Conservation (phyloP, 2,888 invertebrate species). For the Muschampia plurimacula region DNA sequence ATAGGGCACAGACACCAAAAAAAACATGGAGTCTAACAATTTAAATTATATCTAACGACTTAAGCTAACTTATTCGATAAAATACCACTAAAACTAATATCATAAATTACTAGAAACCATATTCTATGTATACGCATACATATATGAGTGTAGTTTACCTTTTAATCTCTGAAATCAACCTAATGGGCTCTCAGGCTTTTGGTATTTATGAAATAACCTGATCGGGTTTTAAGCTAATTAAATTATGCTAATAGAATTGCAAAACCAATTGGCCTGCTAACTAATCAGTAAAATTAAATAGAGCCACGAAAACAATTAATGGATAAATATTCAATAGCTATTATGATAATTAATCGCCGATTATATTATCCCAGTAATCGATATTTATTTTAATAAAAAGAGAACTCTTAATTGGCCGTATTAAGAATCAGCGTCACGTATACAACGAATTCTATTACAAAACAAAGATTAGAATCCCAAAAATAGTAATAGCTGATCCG, state of each 20-base stretch:
- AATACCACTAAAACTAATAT: too few species aligned
- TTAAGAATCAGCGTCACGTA: not conserved
- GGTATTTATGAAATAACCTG: constrained; percentile 7
- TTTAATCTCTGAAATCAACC: not conserved
- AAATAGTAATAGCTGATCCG: constrained; percentile 15
- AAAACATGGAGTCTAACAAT: too few species aligned
- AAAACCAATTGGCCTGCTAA: not conserved
- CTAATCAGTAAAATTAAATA: constrained; percentile 10
- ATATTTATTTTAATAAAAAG: not conserved
- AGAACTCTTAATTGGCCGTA: not conserved
- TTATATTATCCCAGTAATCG: not conserved
- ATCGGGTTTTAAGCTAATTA: constrained; percentile 12
- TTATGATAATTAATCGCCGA: not conserved
- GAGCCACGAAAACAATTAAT: not conserved
- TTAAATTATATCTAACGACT: too few species aligned
- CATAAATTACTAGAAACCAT: too few species aligned
- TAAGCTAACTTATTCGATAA: too few species aligned
- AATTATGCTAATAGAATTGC: constrained; percentile 17
- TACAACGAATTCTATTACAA: not conserved
- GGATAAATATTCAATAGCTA: not conserved
- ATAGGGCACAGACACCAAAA: too few species aligned
- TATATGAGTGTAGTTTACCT: not conserved
- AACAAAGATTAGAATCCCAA: constrained; percentile 11
- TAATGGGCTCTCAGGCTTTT: constrained; percentile 4
- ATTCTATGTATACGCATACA: too few species aligned